Evolutionary conservation across 2,888 invertebrate species (phyloP).

Genomic region (Eilema caniola): DNA sequence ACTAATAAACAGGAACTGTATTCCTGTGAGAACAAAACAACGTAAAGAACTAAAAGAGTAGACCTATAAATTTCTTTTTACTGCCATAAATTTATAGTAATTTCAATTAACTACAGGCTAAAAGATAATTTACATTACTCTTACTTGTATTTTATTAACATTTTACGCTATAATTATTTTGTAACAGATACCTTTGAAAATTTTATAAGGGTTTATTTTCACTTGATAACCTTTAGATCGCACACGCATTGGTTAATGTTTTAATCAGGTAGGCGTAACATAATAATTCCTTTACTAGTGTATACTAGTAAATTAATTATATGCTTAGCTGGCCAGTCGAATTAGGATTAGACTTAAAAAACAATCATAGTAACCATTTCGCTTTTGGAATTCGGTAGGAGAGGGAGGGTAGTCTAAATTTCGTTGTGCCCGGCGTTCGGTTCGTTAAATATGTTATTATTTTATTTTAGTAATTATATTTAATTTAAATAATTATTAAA

Average conservation of each 20-base stretch:
- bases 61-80: constrained; percentile 30
- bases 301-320: too few species aligned
- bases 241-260: neutral
- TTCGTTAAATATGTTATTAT: too few species aligned
- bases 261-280: too few species aligned
- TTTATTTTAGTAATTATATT: too few species aligned
- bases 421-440: too few species aligned
- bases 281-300: too few species aligned
- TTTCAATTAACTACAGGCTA: constrained; percentile 20
- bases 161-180: constrained; percentile 9
- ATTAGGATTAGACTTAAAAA: too few species aligned
- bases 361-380: too few species aligned
- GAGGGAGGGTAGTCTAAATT: too few species aligned
- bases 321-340: too few species aligned
- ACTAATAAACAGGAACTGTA: neutral
- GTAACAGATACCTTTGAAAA: neutral
- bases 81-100: constrained; percentile 32
- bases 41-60: constrained; percentile 32
- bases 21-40: constrained; percentile 18
- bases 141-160: constrained; percentile 10
- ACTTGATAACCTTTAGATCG: neutral
- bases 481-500: too few species aligned
- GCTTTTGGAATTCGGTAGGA: too few species aligned
- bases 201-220: neutral
- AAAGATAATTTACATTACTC: constrained; percentile 28